Conservation (phyloP, 2,113 vertebrate species). For the Pipa parva region DNA sequence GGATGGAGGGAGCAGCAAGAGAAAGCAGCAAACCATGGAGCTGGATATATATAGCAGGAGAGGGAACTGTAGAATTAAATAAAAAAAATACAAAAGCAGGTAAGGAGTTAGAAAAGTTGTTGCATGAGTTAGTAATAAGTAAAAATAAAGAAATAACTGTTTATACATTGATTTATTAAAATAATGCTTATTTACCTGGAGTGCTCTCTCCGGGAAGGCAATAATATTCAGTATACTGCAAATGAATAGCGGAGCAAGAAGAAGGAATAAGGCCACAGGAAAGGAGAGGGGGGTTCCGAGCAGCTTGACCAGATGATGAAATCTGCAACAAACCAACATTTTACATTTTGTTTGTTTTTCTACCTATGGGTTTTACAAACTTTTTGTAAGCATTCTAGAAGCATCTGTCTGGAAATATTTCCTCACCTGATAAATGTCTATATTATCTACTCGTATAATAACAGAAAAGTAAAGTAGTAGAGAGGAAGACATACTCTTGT, state of each 20-base stretch:
- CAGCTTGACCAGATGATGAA: slow-evolving; percentile 83
- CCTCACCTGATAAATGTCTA: slow-evolving; percentile 89
- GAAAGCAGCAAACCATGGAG: slow-evolving; percentile 82
- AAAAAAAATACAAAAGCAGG: slow-evolving; percentile 7
- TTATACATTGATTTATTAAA: neutral
- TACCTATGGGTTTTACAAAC: neutral
- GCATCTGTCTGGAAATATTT: neutral
- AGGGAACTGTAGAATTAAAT: slow-evolving; percentile 71
- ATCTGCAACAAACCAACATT: slow-evolving; percentile 62
- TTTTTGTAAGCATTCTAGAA: neutral
- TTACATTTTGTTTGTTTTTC: neutral
- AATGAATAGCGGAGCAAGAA: slow-evolving; percentile 80
- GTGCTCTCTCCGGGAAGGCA: slow-evolving; percentile 70
- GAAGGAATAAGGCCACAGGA: slow-evolving; percentile 80
- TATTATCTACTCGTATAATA: slow-evolving; percentile 81
- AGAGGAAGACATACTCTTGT: neutral
- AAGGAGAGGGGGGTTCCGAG: slow-evolving; percentile 84
- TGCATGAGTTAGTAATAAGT: neutral
- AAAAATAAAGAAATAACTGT: neutral
- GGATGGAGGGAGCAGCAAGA: slow-evolving; percentile 78
- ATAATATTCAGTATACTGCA: slow-evolving; percentile 96
- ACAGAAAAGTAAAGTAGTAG: slow-evolving; percentile 58
- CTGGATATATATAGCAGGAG: slow-evolving; percentile 85
- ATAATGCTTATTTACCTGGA: slow-evolving; percentile 65
- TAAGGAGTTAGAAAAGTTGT: neutral